phyloP scores from a whole-genome alignment of 2,888 invertebrate genomes.

The Sipunculus nudus region DNA sequence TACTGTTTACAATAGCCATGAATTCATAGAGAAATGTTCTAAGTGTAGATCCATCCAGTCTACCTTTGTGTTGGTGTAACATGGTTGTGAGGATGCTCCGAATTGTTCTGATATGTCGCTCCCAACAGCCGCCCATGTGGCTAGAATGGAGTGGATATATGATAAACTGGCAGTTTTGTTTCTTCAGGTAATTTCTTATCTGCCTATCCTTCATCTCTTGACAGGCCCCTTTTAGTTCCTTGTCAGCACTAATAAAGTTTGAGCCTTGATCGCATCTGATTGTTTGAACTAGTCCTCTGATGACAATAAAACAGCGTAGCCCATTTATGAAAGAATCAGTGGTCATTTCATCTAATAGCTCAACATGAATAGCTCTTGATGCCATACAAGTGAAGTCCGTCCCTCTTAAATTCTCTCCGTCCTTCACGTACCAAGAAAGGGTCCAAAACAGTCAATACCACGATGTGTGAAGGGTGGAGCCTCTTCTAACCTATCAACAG shows the following conservation, averaged over 20 bases:
- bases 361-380: conserved; percentile 42
- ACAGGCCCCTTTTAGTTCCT: conserved; percentile 28
- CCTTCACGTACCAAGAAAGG: conserved; percentile 43
- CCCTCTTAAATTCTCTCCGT: conserved; percentile 42
- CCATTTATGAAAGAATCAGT: conserved; percentile 45
- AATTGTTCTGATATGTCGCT: conserved; percentile 20
- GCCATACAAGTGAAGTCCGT: conserved; percentile 46
- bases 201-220: conserved; percentile 5
- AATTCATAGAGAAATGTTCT: conserved; percentile 29
- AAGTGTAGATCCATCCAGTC: conserved; percentile 24
- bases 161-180: conserved; percentile 10
- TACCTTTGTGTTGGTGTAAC: background rate
- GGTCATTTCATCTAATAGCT: conserved; percentile 40
- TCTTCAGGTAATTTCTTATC: background rate
- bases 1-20: conserved; percentile 22
- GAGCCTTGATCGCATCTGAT: conserved; percentile 42
- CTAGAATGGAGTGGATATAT: conserved; percentile 14
- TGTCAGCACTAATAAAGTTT: conserved; percentile 44
- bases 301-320: conserved; percentile 39
- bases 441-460: conserved; percentile 47
- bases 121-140: conserved; percentile 21
- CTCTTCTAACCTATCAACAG: conserved; percentile 34
- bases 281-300: conserved; percentile 34
- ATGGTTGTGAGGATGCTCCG: conserved; percentile 15
- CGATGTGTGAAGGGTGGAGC: conserved; percentile 41